These are phyloP conservation scores for Salminus brasiliensis DNA, from an alignment of 2,113 vertebrate species.

Conservation along the genomic window DNA sequence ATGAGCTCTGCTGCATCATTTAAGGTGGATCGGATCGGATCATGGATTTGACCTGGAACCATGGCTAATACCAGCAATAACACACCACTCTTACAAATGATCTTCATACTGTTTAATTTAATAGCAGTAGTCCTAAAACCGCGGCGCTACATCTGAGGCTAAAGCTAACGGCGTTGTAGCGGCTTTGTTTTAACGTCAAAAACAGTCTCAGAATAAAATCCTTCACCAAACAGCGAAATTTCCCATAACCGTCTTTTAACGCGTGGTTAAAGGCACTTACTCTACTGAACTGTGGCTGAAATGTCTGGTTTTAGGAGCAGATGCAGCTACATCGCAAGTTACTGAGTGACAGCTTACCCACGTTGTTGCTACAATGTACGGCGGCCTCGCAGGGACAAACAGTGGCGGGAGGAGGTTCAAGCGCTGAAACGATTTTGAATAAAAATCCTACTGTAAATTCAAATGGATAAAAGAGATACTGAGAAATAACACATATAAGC, in stretches of 20 bases:
- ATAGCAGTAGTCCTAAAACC: no score
- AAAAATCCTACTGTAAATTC: not conserved
- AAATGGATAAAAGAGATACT: no score
- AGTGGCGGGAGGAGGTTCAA: not conserved
- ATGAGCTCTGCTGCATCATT: no score
- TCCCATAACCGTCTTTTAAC: not conserved
- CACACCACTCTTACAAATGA: no score
- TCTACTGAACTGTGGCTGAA: not conserved
- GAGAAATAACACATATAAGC: no score
- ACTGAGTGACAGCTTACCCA: not conserved
- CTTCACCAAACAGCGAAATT: not conserved
- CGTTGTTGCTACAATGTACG: not conserved
- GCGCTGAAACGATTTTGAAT: not conserved
- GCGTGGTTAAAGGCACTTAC: not conserved
- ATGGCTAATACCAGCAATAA: no score
- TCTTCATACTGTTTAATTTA: no score
- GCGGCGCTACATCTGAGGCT: not conserved
- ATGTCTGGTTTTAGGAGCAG: not conserved
- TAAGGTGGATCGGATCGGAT: no score
- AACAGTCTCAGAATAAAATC: not conserved
- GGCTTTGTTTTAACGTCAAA: not conserved
- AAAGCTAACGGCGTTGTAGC: not conserved
- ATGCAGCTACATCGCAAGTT: not conserved
- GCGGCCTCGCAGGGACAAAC: slow-evolving; percentile 10
- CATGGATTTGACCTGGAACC: no score